phyloP scores from a whole-genome alignment of 1,140 invertebrate species.

The Gonioctena quinquepunctata region DNA sequence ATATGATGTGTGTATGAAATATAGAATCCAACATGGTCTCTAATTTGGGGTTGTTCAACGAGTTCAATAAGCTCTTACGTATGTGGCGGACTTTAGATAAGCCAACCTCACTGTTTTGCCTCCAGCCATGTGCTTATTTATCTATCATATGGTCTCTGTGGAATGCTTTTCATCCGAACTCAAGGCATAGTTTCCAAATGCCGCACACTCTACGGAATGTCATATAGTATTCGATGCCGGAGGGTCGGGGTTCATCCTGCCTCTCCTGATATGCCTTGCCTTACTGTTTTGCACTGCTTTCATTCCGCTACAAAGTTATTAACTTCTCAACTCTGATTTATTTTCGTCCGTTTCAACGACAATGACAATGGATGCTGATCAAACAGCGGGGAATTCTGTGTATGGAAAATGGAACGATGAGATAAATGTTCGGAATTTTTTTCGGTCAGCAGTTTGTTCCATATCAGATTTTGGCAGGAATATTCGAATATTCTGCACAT shows the following conservation, averaged over 20 bases:
- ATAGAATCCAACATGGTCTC: no score
- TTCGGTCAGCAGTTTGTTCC: no score
- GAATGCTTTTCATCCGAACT: slow-evolving; percentile 55
- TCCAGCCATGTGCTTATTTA: slow-evolving; percentile 48
- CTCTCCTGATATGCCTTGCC: neutral
- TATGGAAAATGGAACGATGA: no score
- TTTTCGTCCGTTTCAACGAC: neutral
- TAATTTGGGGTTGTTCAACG: neutral
- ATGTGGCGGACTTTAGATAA: slow-evolving; percentile 28
- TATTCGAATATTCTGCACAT: no score
- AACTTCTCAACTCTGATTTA: slow-evolving; percentile 15
- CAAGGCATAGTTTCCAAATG: slow-evolving; percentile 54
- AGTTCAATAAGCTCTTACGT: slow-evolving; percentile 17
- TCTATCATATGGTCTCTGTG: slow-evolving; percentile 50
- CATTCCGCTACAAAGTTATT: slow-evolving; percentile 17
- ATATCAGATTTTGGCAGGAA: no score
- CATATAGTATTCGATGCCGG: slow-evolving; percentile 48
- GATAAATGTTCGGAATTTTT: no score
- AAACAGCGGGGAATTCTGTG: neutral
- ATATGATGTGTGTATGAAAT: no score
- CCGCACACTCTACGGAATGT: slow-evolving; percentile 52
- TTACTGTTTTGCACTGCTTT: slow-evolving; percentile 20
- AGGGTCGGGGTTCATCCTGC: slow-evolving; percentile 3
- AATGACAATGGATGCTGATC: slow-evolving; percentile 1
- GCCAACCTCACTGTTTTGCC: slow-evolving; percentile 36